Evolutionary conservation across 2,888 invertebrate species (phyloP).

Genomic region (Tanytarsus gracilentus): DNA sequence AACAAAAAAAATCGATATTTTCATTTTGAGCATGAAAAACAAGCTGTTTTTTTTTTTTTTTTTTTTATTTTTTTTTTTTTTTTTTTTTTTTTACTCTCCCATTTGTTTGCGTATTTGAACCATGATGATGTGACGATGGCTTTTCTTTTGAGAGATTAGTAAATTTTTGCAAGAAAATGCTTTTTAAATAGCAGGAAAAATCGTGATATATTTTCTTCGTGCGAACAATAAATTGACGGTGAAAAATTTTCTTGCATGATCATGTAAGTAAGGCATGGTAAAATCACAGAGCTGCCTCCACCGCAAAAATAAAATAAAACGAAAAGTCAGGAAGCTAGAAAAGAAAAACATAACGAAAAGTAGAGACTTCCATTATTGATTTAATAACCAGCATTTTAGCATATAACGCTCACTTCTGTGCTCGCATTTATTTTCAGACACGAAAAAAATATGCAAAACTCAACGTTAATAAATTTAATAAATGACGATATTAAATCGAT

Average conservation of each 20-base stretch:
- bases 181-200: not conserved
- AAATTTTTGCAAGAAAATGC: too few relatives aligned
- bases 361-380: conserved; percentile 17
- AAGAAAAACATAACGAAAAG: not conserved
- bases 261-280: not conserved
- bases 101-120: too few relatives aligned
- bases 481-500: conserved; percentile 31
- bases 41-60: too few relatives aligned
- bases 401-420: conserved; percentile 7
- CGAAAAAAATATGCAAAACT: conserved; percentile 38
- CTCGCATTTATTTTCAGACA: conserved; percentile 16
- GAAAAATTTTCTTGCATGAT: not conserved
- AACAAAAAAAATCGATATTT: not conserved
- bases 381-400: conserved; percentile 14
- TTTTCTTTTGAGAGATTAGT: too few relatives aligned
- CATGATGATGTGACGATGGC: too few relatives aligned
- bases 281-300: not conserved
- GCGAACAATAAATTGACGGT: too few relatives aligned
- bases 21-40: too few relatives aligned
- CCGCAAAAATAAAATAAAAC: not conserved
- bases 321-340: not conserved
- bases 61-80: too few relatives aligned
- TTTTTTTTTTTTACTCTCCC: too few relatives aligned
- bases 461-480: conserved; percentile 40
- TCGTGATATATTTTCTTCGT: not conserved